Evolutionary conservation across 2,797 vertebrate genomes (phyloP).

Genomic region (Scarus forsteni): DNA sequence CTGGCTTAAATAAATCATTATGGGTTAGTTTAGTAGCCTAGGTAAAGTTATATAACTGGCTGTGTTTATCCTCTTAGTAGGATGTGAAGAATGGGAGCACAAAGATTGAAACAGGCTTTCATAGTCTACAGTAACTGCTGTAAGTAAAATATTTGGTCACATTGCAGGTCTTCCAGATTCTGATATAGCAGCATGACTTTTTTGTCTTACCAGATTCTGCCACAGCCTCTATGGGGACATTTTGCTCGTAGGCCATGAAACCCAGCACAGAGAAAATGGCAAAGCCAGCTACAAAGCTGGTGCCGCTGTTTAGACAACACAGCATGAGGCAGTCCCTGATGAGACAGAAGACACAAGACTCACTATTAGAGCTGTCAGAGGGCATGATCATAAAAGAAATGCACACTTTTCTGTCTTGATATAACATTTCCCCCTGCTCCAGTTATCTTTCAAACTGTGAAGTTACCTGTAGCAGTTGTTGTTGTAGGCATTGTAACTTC

Average conservation of each 20-base stretch:
- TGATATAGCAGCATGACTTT: neutral
- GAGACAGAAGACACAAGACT: constrained; percentile 3
- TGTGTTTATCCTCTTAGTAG: constrained; percentile 39
- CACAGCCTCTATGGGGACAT: constrained; percentile 96
- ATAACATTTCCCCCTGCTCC: too few species aligned
- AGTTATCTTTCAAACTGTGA: neutral
- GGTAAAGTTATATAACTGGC: constrained; percentile 61
- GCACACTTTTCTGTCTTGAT: too few species aligned
- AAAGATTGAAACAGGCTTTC: neutral
- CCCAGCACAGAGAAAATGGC: constrained; percentile 99
- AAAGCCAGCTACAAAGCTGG: constrained; percentile 97
- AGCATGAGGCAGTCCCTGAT: constrained; percentile 97
- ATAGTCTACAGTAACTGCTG: neutral
- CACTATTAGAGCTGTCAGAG: too few species aligned
- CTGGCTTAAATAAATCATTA: constrained; percentile 78
- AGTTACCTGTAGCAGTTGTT: constrained; percentile 99
- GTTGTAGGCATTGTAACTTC: constrained; percentile 97
- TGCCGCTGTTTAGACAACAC: constrained; percentile 98
- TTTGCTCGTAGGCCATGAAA: constrained; percentile 98
- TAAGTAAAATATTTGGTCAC: neutral
- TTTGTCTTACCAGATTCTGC: constrained; percentile 94
- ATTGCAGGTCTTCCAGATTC: neutral
- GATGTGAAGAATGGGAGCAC: constrained; percentile 16
- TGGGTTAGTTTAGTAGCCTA: constrained; percentile 50
- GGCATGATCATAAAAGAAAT: too few species aligned